phyloP scores from a whole-genome alignment of 2,797 vertebrate species.

The Gobionotothen gibberifrons region DNA sequence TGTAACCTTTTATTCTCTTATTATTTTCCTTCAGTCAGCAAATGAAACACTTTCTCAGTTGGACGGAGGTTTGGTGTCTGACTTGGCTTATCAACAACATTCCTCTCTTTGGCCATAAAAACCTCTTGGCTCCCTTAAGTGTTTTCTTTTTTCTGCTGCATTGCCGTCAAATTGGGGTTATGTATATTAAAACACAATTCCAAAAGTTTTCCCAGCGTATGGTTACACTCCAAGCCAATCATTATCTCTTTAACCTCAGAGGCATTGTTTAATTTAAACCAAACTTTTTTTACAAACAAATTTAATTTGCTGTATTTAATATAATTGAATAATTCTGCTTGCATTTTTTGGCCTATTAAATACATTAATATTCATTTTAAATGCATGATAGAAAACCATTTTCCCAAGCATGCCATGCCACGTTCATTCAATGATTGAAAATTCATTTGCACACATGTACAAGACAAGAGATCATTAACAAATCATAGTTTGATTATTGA shows the following conservation, averaged over 20 bases:
- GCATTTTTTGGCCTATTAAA: slow-evolving; percentile 16
- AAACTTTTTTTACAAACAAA: too few species aligned
- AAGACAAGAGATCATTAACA: too few species aligned
- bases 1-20: background rate
- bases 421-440: too few species aligned
- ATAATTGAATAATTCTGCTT: too few species aligned
- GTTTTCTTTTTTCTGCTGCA: background rate
- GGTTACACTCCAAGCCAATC: background rate
- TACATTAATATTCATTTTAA: slow-evolving; percentile 9
- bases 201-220: background rate
- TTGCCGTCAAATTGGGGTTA: slow-evolving; percentile 3
- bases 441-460: too few species aligned
- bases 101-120: slow-evolving; percentile 14
- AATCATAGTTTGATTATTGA: too few species aligned
- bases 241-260: background rate
- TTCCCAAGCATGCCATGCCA: slow-evolving; percentile 11
- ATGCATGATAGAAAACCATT: slow-evolving; percentile 9
- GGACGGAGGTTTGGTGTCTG: slow-evolving; percentile 15
- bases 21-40: slow-evolving; percentile 7
- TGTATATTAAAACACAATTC: background rate
- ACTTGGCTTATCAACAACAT: slow-evolving; percentile 27
- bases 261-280: slow-evolving; percentile 1
- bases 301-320: background rate
- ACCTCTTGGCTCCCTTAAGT: background rate
- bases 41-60: slow-evolving; percentile 30